Conservation (phyloP, 2,888 invertebrate genomes). For the Steinernema carpocapsae region DNA sequence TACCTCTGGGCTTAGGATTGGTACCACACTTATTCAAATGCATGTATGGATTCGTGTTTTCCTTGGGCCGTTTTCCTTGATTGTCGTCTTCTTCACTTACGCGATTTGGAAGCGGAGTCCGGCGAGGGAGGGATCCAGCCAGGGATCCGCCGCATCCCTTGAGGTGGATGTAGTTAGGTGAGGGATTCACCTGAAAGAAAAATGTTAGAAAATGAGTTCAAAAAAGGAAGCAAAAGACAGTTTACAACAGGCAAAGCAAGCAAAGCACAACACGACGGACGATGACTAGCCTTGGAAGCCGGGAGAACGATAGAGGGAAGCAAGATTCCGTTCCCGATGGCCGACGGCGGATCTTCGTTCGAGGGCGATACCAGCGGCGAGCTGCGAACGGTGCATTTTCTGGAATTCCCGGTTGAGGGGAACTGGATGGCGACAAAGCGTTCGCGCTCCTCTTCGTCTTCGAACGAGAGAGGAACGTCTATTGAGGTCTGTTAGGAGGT, state of each 20-base stretch:
- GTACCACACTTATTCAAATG: conserved; percentile 9
- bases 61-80: neutral
- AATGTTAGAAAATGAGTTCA: neutral
- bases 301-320: neutral
- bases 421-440: conserved; percentile 26
- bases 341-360: conserved; percentile 3
- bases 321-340: neutral
- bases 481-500: conserved; percentile 19
- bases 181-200: neutral
- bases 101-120: neutral
- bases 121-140: neutral
- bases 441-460: conserved; percentile 28
- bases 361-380: conserved; percentile 22
- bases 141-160: neutral
- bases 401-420: neutral
- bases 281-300: conserved; percentile 16
- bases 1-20: neutral
- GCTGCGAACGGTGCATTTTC: conserved; percentile 14
- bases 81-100: conserved; percentile 1
- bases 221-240: neutral
- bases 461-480: neutral
- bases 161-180: conserved; percentile 24
- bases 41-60: conserved; percentile 21
- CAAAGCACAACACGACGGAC: neutral
- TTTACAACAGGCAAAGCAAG: neutral